Evolutionary conservation across 1,140 invertebrate genomes (phyloP), one percentile per base, ranked within the genome.

Genomic region (Probaryconus sp.): DNA sequence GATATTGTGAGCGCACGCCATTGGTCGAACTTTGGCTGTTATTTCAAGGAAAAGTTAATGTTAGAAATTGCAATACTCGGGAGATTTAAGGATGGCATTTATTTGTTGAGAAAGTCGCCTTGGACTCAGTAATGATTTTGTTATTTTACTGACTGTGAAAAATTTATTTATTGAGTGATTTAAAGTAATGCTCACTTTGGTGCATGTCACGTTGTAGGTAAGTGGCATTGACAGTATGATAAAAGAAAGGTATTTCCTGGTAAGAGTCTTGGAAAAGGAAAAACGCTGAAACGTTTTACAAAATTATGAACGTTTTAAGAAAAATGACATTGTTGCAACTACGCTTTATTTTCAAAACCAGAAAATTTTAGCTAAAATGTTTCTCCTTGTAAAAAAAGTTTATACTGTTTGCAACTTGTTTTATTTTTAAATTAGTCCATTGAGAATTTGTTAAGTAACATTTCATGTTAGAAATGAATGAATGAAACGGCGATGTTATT

Each of bases 41-140:
- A 64, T 38, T 43, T 37, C 18, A n/a, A 33, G 38, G 60, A 64
- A 64, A 64, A 64, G 60, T 64, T 51, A 64, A 64, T 45, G 60
- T 11, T 43, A 26, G 60, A 53, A 51, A 53, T 53, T 53, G 30
- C 48, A 43, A 28, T 45, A 24, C 17, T 5, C 26, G 60, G 26
- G 35, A 64, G 60, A 64, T 64, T 64, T 64, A 64, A 38, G 38
- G 14, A 35, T 37, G 37, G 17, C 33, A 30, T 47, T 64, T 64
- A 64, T 35, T 64, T 64, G 28, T 35, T 11, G 37, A n/a, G 60
- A 64, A 51, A 64, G 60, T 53, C 48, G 60, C 35, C 35, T 64
- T 43, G 28, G 38, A 53, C 43, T 38, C 14, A 43, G 35, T 64
- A 64, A 63, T 51, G 58, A 63, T 51, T 63, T 63, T 51, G 45